phyloP scores from a whole-genome alignment of 1,140 invertebrate genomes.

The Scylla paramamosain region DNA sequence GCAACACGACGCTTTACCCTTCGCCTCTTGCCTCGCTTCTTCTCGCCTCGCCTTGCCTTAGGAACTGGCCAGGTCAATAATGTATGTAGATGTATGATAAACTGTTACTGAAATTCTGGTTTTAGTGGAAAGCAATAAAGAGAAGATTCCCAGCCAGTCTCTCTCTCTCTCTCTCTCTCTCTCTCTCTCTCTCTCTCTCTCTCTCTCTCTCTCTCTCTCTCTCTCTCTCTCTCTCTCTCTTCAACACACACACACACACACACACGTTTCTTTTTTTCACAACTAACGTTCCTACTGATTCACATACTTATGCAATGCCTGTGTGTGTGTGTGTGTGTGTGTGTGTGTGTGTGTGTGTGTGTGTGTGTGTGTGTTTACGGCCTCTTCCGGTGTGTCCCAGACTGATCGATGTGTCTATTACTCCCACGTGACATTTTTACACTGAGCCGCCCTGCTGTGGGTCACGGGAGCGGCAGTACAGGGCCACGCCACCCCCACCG shows the following conservation, averaged over 20 bases:
- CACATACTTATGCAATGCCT: neutral
- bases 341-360: conserved; percentile 12
- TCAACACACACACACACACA: neutral
- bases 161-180: no score
- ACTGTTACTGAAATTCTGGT: neutral
- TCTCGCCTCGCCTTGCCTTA: neutral
- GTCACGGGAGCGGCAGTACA: neutral
- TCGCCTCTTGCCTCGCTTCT: neutral
- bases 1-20: neutral
- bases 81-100: conserved; percentile 1
- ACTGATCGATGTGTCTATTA: neutral
- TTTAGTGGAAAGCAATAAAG: neutral
- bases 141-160: neutral
- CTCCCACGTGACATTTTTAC: neutral
- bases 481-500: no score
- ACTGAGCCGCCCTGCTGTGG: neutral
- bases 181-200: no score
- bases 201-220: no score
- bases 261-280: neutral
- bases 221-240: no score
- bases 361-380: neutral
- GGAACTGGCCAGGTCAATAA: neutral
- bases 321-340: conserved; percentile 20
- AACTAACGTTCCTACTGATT: neutral
- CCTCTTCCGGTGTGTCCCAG: neutral